Conservation (phyloP, 2,113 vertebrate genomes). For the Dolichotis patagonum region DNA sequence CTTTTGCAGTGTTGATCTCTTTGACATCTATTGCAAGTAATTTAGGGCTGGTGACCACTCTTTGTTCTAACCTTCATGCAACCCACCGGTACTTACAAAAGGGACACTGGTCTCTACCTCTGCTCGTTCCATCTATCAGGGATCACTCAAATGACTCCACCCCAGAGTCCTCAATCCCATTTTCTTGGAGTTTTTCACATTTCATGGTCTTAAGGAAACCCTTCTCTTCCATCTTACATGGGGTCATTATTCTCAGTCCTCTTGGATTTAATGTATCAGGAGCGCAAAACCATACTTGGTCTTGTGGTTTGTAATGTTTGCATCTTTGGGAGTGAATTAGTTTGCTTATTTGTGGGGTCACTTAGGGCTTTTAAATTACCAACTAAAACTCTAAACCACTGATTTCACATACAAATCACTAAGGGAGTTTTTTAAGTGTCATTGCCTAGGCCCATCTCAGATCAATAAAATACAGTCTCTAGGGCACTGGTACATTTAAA, state of each 20-base stretch:
- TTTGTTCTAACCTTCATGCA: not conserved
- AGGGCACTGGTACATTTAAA: not conserved
- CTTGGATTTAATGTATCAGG: not conserved
- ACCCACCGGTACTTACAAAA: not conserved
- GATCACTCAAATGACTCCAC: rapidly evolving
- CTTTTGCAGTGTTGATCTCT: not conserved
- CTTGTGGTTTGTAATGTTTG: rapidly evolving
- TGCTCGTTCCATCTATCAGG: not conserved
- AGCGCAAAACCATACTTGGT: not conserved
- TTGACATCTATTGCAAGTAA: not conserved
- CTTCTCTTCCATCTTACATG: not conserved
- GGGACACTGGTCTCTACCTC: not conserved
- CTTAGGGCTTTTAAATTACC: not conserved
- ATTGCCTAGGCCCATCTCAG: not conserved
- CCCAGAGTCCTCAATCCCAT: not conserved
- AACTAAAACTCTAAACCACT: not conserved
- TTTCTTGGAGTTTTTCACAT: not conserved
- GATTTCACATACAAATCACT: not conserved
- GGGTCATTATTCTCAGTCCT: not conserved
- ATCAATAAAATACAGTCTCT: not conserved
- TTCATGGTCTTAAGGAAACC: not conserved
- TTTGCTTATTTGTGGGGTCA: not conserved
- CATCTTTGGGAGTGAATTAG: no score
- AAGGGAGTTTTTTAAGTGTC: not conserved
- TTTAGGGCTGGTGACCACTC: not conserved